Percentiles rank a stretch among this genome's conserved stretches.
Evolutionary conservation across 2,797 vertebrate species (phyloP).

Genomic region (Sebastes taczanowskii): DNA sequence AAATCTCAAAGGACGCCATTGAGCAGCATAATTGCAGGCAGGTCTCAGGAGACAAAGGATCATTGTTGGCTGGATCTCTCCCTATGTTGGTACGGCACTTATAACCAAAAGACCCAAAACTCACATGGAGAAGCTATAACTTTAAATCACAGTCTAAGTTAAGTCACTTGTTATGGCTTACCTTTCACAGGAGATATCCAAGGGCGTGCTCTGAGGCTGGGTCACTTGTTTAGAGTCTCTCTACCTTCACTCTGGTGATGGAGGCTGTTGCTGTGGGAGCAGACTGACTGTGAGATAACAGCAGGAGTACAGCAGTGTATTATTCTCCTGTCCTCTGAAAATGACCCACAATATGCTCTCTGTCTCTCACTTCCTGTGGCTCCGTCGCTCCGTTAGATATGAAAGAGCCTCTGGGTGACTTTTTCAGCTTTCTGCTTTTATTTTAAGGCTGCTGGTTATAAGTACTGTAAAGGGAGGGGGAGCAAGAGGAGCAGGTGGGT

Average conservation of each 20-base stretch:
- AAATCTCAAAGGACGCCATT: slow-evolving; percentile 58
- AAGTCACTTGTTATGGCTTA: not conserved
- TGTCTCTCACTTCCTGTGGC: slow-evolving; percentile 6
- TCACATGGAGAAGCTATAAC: not conserved
- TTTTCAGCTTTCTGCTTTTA: slow-evolving; percentile 22
- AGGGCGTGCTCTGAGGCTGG: not conserved
- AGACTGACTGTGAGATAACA: slow-evolving; percentile 23
- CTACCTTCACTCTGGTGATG: slow-evolving; percentile 43
- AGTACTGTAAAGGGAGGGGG: slow-evolving; percentile 4
- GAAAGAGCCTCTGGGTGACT: not conserved
- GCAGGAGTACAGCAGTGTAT: slow-evolving; percentile 15
- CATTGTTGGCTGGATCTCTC: slow-evolving; percentile 53
- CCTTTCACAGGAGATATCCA: slow-evolving; percentile 24
- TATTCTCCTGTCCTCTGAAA: slow-evolving; percentile 19
- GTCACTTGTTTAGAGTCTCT: not conserved
- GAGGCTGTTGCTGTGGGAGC: slow-evolving; percentile 31
- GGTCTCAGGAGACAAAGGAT: slow-evolving; percentile 61
- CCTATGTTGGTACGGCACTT: slow-evolving; percentile 4
- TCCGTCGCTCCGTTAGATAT: not conserved
- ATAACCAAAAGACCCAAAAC: not conserved
- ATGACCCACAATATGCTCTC: not conserved
- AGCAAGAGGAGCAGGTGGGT: slow-evolving; percentile 39
- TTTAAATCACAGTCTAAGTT: not conserved
- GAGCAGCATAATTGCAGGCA: slow-evolving; percentile 49
- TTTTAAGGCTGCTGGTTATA: slow-evolving; percentile 40